phyloP scores from a whole-genome alignment of 92 coral and sea anemone genomes.

The Hydrozoanthus gracilis region DNA sequence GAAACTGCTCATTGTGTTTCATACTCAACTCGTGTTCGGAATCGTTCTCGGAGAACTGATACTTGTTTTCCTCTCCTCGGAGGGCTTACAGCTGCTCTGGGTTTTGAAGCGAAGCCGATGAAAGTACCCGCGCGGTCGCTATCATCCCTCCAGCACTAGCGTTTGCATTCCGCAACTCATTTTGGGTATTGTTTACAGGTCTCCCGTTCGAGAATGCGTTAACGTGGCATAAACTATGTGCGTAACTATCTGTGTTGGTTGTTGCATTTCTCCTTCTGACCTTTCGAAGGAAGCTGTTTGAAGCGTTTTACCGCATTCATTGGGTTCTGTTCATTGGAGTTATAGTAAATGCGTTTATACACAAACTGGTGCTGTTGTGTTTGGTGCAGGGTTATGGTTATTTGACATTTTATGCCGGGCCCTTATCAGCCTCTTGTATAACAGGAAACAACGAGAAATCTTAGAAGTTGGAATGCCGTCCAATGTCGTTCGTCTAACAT shows the following conservation, averaged over 20 bases:
- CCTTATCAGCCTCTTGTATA: constrained; percentile 54
- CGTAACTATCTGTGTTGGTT: constrained; percentile 67
- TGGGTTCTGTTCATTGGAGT: constrained; percentile 70
- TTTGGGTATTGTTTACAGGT: constrained; percentile 79
- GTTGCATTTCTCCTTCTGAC: constrained; percentile 69
- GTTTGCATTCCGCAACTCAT: constrained; percentile 75
- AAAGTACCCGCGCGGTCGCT: constrained; percentile 65
- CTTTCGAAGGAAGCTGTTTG: constrained; percentile 73
- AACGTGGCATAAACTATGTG: constrained; percentile 77
- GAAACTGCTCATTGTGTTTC: constrained; percentile 67
- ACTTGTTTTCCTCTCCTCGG: constrained; percentile 66
- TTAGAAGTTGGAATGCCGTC: constrained; percentile 75
- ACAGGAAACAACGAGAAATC: constrained; percentile 51
- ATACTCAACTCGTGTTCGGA: constrained; percentile 71
- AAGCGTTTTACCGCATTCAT: constrained; percentile 68
- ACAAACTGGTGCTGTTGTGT: constrained; percentile 64
- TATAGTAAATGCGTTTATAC: constrained; percentile 62
- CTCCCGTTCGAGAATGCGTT: constrained; percentile 83
- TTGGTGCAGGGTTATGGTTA: constrained; percentile 65
- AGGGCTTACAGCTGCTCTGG: constrained; percentile 64
- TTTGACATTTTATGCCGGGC: constrained; percentile 65
- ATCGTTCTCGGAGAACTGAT: constrained; percentile 76
- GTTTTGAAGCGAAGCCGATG: constrained; percentile 39
- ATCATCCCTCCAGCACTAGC: constrained; percentile 69
- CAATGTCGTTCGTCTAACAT: constrained; percentile 73